Evolutionary conservation across 2,888 invertebrate species (phyloP), one percentile per base, ranked within the genome.

Genomic region (Physocephala rufipes): DNA sequence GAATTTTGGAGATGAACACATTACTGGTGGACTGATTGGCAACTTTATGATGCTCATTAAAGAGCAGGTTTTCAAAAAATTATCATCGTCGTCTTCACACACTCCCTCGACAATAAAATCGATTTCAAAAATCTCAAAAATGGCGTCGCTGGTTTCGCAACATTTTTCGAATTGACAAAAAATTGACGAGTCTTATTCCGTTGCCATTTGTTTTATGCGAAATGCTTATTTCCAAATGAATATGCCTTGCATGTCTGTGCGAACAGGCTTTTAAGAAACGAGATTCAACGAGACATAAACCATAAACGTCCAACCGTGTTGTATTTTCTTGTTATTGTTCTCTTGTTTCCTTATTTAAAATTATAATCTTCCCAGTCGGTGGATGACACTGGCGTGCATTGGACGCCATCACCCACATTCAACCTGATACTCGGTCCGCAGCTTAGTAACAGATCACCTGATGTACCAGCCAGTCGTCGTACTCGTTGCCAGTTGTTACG

Each of bases 361-460:
- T 36, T 19, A 49, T 19, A 1, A 1, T n/a, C 19, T 49, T 19
- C n/a, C n/a, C 2, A n/a, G 49, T n/a, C n/a, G 19, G 13, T 19
- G 19, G 19, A 15, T 15, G n/a, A 49, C 19, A 49, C 5, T 49
- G 4, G 5, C 19, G n/a, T n/a, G 19, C 49, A 21, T 62, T 7
- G 43, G 21, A 13, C 62, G 49, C 36, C 53, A n/a, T 47, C 64
- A 45, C 36, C 43, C 24, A 19, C 21, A 43, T 24, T 24, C 24
- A 15, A 12, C 19, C 67, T 30, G 9, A 19, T 13, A 30, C 45
- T n/a, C n/a, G n/a, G 19, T n/a, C 24, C 16, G 15, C 16, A n/a
- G 24, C 68, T 51, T 36, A 49, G 68, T 61, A 68, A 68, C 62
- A 36, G 51, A 68, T 62, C 68, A 68, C 68, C 68, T 68, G 68